Evolutionary conservation across 2,888 invertebrate genomes (phyloP), one percentile per base, ranked within the genome.

Genomic region (Pollenia labialis): DNA sequence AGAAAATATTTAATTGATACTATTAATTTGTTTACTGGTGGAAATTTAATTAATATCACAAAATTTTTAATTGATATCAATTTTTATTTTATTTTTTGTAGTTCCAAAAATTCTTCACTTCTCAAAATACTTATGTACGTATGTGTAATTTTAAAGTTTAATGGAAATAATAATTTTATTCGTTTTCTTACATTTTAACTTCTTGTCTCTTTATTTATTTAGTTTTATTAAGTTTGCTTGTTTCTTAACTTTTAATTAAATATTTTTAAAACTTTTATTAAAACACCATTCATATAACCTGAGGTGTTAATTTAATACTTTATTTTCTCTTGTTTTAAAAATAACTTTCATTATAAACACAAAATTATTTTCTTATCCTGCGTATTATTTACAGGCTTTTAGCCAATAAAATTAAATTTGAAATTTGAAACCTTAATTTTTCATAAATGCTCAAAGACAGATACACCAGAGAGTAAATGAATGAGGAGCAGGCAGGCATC

Each of bases 351-450:
- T 79, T 58, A 48, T 48, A 50, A 11, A 18, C 42, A 23, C 4
- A 60, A 1, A 23, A 42, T 56, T 50, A 50, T 40, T 58, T 23
- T 46, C 14, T 42, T 18, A 14, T 23, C 44, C 62, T 56, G n/a
- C 6, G 1, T 72, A 72, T 64, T 84, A 60, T 58, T 77, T 79
- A 66, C 48, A 58, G 52, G 42, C 69, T 54, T 76, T 18, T 50
- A 40, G 76, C 60, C 60, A 68, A 68, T 62, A 56, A 76, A 76
- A 6, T 62, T 62, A 75, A 48, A 74, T 69, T 32, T 74, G 48
- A 74, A 74, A 84, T 68, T 60, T 68, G n/a, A 77, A 81, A 77
- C 72, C 76, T 60, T 75, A 69, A 76, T 64, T 81, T 81, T 85
- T 76, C 60, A 79, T 54, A 71, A 32, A 72, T 58, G 48, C 23